A percentile compares a stretch with the other conserved stretches of the same genome.
Conservation (phyloP, 35 echinoderm and acorn worm species). For the Amphiura filiformis region DNA sequence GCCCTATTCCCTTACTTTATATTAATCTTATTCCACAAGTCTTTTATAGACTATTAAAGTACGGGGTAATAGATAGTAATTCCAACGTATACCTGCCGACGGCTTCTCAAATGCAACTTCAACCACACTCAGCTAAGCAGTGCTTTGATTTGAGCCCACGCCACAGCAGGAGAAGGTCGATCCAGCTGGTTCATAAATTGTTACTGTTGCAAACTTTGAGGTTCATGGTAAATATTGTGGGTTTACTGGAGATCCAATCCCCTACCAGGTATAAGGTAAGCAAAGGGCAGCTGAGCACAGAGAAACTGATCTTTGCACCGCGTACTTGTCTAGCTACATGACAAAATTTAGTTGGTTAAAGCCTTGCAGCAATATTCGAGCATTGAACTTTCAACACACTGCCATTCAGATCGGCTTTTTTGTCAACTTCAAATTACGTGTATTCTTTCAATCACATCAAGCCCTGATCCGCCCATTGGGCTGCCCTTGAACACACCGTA, state of each 20-base stretch:
- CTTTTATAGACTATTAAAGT: too few relatives aligned
- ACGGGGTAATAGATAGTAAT: too few relatives aligned
- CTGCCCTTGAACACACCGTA: neutral
- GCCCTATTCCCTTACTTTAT: too few relatives aligned
- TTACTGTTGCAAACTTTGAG: constrained; percentile 1
- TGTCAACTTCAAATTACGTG: neutral
- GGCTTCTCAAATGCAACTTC: too few relatives aligned
- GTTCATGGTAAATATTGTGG: neutral
- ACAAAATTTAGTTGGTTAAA: neutral
- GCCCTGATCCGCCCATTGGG: neutral
- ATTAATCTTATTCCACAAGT: too few relatives aligned
- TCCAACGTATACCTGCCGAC: too few relatives aligned
- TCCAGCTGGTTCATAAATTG: neutral
- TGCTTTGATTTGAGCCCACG: neutral
- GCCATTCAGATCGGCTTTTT: neutral
- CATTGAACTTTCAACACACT: constrained; percentile 3
- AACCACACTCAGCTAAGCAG: too few relatives aligned
- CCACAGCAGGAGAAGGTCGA: neutral
- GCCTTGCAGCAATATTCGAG: neutral
- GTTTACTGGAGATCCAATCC: too few relatives aligned
- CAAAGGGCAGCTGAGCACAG: neutral
- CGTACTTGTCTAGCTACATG: neutral
- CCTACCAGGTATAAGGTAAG: too few relatives aligned
- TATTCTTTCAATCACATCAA: constrained; percentile 6
- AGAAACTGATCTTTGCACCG: neutral